Evolutionary conservation across 2,113 vertebrate genomes (phyloP), one percentile per base, ranked within the genome.

Genomic region (Neolamprologus fasciatus): DNA sequence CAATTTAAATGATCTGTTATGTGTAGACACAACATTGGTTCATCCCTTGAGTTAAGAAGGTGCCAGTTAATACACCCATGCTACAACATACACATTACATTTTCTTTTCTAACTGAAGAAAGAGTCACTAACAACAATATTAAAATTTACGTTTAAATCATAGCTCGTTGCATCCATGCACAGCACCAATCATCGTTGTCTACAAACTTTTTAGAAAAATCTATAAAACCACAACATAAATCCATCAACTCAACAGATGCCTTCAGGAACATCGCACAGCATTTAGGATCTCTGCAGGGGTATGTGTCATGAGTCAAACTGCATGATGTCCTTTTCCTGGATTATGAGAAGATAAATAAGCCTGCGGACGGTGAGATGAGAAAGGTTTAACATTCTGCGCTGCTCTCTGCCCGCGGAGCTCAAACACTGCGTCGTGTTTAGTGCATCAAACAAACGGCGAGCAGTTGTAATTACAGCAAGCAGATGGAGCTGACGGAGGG

Each of bases 371-470:
- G 68, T 78, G 71, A 78, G 71, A 50, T 50, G 71, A 78, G 26
- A 78, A 50, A 78, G 26, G 42, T 78, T 78, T 78, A 78, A 78
- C 26, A n/a, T 31, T 37, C 61, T 55, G 13, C 8, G 5, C 47
- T 42, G 12, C 26, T 63, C 57, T 11, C 66, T 16, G 42, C 94
- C 89, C 86, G 11, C n/a, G 71, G 95, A 95, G 80, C 94, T 95
- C 92, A 93, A 91, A 84, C 31, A 19, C 73, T 19, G 12, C 42
- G 3, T 19, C 16, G 42, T 31, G 42, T 78, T 78, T 28, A 7
- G 42, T 14, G 50, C 4, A 10, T 50, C 2, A 28, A 19, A 58
- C 26, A 61, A 42, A 82, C 54, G 40, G 83, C 28, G 5, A 68
- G 84, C 73, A 23, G 1, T 5, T 40, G 81, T 81, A 80, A 79